Conservation (phyloP, 2,888 invertebrate species). For the Carpatolechia fugitivella region DNA sequence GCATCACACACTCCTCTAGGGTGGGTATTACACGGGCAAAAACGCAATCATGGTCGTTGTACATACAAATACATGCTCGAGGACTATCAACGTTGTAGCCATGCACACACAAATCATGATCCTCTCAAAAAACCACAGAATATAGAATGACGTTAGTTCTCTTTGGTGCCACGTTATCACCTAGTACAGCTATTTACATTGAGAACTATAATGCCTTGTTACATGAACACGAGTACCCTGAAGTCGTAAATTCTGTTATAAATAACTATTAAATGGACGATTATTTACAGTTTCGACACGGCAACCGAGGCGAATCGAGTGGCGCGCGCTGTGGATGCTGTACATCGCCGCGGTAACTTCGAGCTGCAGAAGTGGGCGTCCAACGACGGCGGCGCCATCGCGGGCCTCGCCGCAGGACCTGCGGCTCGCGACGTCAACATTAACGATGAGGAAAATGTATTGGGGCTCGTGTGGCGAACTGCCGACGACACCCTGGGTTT, state of each 20-base stretch:
- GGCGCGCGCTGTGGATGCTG: neutral
- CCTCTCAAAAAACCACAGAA: neutral
- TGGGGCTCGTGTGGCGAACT: neutral
- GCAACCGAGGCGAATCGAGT: slow-evolving; percentile 4
- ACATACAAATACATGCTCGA: neutral
- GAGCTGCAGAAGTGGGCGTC: slow-evolving; percentile 9
- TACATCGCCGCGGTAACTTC: neutral
- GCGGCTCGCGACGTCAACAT: neutral
- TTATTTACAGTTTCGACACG: slow-evolving; percentile 12
- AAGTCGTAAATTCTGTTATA: slow-evolving; percentile 9
- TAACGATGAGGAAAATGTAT: neutral
- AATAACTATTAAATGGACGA: slow-evolving; percentile 20
- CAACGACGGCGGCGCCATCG: neutral
- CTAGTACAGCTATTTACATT: slow-evolving; percentile 20
- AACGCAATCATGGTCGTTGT: too few relatives aligned
- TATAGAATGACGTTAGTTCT: slow-evolving; percentile 25
- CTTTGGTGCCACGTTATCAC: slow-evolving; percentile 24
- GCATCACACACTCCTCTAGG: slow-evolving; percentile 18
- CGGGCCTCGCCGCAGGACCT: neutral
- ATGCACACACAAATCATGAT: neutral
- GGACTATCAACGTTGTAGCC: neutral
- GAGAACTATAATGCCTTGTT: slow-evolving; percentile 19
- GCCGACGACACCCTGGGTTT: neutral
- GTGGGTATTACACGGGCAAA: slow-evolving; percentile 7
- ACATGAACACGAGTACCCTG: slow-evolving; percentile 11